Conservation (phyloP, 1,140 invertebrate species). For the Muscidifurax raptorellus region DNA sequence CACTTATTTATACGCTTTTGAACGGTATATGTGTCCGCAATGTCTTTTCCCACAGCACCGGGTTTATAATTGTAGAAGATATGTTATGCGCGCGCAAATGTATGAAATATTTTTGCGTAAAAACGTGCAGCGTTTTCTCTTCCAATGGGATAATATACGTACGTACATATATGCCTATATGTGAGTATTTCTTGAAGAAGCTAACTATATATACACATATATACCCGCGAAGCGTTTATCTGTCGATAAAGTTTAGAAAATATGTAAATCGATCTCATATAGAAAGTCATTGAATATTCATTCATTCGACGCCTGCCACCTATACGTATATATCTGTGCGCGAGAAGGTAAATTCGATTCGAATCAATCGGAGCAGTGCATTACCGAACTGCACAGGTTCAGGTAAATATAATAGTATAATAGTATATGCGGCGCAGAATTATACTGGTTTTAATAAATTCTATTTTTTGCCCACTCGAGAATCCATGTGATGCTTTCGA, state of each 20-base stretch:
- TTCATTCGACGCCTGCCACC: not conserved
- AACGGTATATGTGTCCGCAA: not conserved
- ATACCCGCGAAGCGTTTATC: not conserved
- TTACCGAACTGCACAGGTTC: too few species aligned
- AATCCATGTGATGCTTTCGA: conserved; percentile 17
- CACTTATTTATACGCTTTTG: not conserved
- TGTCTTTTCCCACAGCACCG: not conserved
- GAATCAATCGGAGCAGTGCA: conserved; percentile 4
- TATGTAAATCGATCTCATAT: not conserved
- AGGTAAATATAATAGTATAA: not conserved
- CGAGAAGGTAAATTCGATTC: not conserved
- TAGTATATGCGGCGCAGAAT: not conserved
- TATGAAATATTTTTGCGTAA: not conserved
- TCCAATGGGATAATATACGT: too few species aligned
- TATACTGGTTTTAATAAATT: conserved; percentile 47
- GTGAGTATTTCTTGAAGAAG: too few species aligned
- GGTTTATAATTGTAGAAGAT: too few species aligned
- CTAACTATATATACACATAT: too few species aligned
- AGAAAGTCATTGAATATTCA: conserved; percentile 1
- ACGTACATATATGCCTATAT: too few species aligned
- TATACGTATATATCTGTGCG: not conserved
- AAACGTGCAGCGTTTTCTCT: not conserved
- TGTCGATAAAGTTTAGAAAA: not conserved
- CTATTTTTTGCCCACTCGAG: conserved; percentile 43
- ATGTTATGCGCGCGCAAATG: not conserved